Evolutionary conservation across 2,797 vertebrate species (phyloP).

Genomic region (Leuciscus waleckii): DNA sequence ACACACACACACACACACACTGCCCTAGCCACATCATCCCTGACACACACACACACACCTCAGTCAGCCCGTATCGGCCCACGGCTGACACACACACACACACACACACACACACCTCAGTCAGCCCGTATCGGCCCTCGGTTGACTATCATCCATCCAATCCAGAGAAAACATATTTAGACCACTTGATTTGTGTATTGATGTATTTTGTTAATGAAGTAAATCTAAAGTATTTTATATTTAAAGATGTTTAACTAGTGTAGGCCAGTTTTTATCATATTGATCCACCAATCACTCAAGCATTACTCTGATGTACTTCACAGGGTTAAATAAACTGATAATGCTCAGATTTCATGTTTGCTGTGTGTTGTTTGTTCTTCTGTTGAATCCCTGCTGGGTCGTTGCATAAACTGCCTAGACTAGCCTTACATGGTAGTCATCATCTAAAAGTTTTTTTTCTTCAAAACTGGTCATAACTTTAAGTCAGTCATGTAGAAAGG

Average conservation of each 20-base stretch:
- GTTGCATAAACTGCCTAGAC: neutral
- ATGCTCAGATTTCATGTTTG: neutral
- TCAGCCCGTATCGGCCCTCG: too few species aligned
- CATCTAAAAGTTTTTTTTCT: neutral
- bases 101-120: neutral
- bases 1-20: too few species aligned
- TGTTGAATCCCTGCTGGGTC: neutral
- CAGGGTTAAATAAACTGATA: conserved; percentile 24
- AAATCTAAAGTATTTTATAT: conserved; percentile 19
- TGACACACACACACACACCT: conserved; percentile 61
- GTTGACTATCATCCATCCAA: neutral
- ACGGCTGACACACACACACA: conserved; percentile 75
- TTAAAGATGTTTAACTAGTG: neutral
- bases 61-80: conserved; percentile 88
- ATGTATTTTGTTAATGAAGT: conserved; percentile 6
- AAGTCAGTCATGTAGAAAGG: neutral
- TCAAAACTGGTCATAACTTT: neutral
- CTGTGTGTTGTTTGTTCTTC: neutral
- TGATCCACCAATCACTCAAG: neutral
- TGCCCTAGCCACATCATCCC: too few species aligned
- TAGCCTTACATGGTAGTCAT: neutral
- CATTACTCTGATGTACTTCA: neutral
- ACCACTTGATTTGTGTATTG: neutral
- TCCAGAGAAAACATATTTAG: conserved; percentile 43
- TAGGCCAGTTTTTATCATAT: neutral